Evolutionary conservation across 2,888 invertebrate species (phyloP).

Genomic region (Dyspetes luteomarginatus): DNA sequence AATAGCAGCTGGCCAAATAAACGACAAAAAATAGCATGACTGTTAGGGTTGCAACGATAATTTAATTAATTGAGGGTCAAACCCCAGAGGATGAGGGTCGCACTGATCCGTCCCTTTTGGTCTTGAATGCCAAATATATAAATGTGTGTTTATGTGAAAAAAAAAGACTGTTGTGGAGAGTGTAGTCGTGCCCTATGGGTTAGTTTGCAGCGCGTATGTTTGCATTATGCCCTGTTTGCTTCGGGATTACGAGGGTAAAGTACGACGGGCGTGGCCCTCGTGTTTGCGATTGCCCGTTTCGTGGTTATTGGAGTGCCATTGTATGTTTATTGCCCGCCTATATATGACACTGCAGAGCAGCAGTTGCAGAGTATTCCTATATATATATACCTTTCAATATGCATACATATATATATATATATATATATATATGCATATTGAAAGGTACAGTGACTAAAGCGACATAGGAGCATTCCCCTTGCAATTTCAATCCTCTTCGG

Average conservation of each 20-base stretch:
- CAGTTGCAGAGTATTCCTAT: constrained; percentile 39
- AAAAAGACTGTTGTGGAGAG: too few species aligned
- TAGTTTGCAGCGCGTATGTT: constrained; percentile 76
- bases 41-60: too few species aligned
- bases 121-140: too few species aligned
- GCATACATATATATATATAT: neutral
- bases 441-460: constrained; percentile 27
- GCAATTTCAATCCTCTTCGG: neutral
- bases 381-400: neutral
- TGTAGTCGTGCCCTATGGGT: constrained; percentile 62
- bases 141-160: too few species aligned
- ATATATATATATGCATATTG: neutral
- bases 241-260: constrained; percentile 79
- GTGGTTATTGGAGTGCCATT: constrained; percentile 77
- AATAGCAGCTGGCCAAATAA: too few species aligned
- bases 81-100: too few species aligned
- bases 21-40: too few species aligned
- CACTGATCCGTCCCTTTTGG: too few species aligned
- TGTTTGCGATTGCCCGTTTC: constrained; percentile 79
- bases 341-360: too few species aligned
- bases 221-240: constrained; percentile 80
- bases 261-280: constrained; percentile 71
- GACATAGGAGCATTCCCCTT: neutral
- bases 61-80: too few species aligned
- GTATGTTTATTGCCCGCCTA: constrained; percentile 67